Evolutionary conservation across 2,888 invertebrate species (phyloP), one percentile per base, ranked within the genome.

Genomic region (Leptarthrus brevirostris): DNA sequence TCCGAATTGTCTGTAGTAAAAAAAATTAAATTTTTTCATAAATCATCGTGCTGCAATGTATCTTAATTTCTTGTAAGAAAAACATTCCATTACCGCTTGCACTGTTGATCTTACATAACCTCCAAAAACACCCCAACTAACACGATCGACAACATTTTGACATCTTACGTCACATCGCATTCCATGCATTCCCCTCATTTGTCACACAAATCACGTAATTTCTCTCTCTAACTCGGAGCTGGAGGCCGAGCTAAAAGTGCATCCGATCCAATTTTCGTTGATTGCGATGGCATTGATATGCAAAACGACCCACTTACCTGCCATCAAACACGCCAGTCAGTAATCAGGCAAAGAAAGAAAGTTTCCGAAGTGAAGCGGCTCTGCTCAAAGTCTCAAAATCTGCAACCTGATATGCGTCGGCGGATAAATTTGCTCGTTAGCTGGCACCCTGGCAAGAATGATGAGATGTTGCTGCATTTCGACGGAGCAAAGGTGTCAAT

Each of bases 121-220:
- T 18, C 30, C 30, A 30, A 30, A n/a, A 30, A 30, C 30, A 30
- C 30, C 30, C 30, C 3, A 30, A n/a, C n/a, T 12, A n/a, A 1
- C 6, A 18, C 3, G 8, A n/a, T 12, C 40, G n/a, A 1, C 6
- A 18, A 36, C 58, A 18, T 24, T 36, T 16, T 58, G 58, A 36
- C 36, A 36, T 34, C 58, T 58, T 36, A 36, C 58, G 36, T 58
- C 58, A 58, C 58, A n/a, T n/a, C 34, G 36, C 58, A 58, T 58
- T 58, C 58, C 58, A 40, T 8, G n/a, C 16, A 58, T 58, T 10
- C 58, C n/a, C n/a, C 58, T 40, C 40, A n/a, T 40, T n/a, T 20
- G 36, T 34, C 58, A n/a, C 58, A 14, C 20, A 20, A 58, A 16
- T 36, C 12, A 36, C 18, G 58, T 58, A 36, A 58, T 58, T 58